Conservation (phyloP, 2,797 vertebrate genomes). For the Argentina silus region DNA sequence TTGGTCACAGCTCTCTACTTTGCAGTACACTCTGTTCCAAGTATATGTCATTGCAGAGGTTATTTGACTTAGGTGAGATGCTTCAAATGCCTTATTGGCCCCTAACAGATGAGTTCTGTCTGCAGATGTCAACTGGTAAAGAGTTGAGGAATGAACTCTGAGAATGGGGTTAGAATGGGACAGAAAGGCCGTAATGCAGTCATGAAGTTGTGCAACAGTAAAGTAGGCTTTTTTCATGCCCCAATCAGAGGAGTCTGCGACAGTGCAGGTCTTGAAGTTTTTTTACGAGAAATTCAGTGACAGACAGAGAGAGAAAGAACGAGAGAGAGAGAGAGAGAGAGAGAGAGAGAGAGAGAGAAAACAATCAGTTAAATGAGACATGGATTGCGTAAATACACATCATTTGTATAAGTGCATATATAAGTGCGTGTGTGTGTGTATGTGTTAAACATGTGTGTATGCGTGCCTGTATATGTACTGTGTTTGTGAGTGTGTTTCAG, state of each 20-base stretch:
- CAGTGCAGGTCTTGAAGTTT: slow-evolving; percentile 18
- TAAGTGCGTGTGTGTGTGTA: not conserved
- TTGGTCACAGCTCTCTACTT: slow-evolving; percentile 36
- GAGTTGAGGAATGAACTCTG: slow-evolving; percentile 36
- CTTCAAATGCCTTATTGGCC: slow-evolving; percentile 24
- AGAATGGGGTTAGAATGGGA: slow-evolving; percentile 64
- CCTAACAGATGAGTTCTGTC: slow-evolving; percentile 9
- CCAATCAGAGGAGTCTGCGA: slow-evolving; percentile 36
- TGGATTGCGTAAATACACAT: no score
- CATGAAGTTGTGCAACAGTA: slow-evolving; percentile 64
- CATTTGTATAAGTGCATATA: no score
- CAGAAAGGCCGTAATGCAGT: slow-evolving; percentile 66
- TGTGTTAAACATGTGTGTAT: slow-evolving; percentile 1
- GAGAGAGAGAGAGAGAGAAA: not conserved
- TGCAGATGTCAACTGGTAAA: slow-evolving; percentile 21
- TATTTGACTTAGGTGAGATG: slow-evolving; percentile 25
- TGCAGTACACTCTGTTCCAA: slow-evolving; percentile 6
- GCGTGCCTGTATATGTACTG: not conserved
- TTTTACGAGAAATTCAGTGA: not conserved
- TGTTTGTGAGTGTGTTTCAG: not conserved
- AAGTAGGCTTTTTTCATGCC: slow-evolving; percentile 48
- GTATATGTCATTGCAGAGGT: slow-evolving; percentile 8
- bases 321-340: no score
- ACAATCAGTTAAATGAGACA: no score
- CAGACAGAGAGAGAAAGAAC: not conserved